Evolutionary conservation across 2,113 vertebrate genomes (phyloP), one percentile per base, ranked within the genome.

Genomic region (Oryzias curvinotus): DNA sequence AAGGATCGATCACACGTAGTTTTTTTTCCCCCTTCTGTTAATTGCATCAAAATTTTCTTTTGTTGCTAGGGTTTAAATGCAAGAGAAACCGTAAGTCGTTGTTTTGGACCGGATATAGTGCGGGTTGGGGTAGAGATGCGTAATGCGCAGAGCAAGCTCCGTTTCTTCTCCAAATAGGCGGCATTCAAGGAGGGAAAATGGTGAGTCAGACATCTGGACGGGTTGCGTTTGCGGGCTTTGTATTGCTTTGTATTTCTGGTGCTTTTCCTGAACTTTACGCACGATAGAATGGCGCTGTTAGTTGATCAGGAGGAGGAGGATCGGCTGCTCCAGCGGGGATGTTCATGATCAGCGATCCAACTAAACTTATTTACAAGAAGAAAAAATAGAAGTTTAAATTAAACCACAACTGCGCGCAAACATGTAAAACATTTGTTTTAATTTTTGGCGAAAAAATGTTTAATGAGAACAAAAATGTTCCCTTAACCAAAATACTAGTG

Each of bases 31-130:
- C 16, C 5, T 48, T 18, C 17, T 44, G 18, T 30, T 58, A 94
- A 95, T 95, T 94, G 92, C 93, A 92, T 94, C 91, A 94, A 93
- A 93, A 92, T 93, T 36, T 16, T 84, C 75, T 82, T 90, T 85
- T 94, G 93, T 95, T 89, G 91, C 89, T 77, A 93, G 93, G 92
- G 89, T 94, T 94, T 95, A 95, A 95, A 97, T 95, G 95, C 92
- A 93, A 91, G 91, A 93, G 93, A 93, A 93, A 92, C 91, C 91
- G 92, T 91, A 91, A 90, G 90, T 91, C 89, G 92, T 92, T 94
- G 93, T 94, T 94, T 93, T 90, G 93, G 90, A 92, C 80, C 90
- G 92, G 93, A 92, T 94, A 88, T 94, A 91, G 82, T 79, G 75
- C 75, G 75, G 77, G 83, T 60, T 81, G 84, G 78, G 75, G 82